Evolutionary conservation across 2,113 vertebrate species (phyloP), one percentile per base, ranked within the genome.

Genomic region (Triplophysa tibetana): DNA sequence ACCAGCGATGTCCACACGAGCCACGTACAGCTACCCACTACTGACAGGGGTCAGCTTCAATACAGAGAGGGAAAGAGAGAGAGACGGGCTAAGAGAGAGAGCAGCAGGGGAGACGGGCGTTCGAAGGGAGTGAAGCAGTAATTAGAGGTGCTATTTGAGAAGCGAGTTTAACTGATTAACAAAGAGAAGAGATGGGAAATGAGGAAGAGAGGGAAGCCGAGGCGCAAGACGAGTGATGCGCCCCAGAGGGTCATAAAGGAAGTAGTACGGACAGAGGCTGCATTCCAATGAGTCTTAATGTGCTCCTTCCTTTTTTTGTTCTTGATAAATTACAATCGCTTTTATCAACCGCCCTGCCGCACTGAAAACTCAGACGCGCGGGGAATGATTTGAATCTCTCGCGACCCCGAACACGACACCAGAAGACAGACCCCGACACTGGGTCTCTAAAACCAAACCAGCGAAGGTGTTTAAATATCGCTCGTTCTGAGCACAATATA

Each of bases 81-180:
- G 73, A 43, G 43, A 58, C 21, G 23, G 61, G 26, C 79, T 48
- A 38, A 38, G 43, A 73, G 66, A 79, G 79, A 78, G 74, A 82
- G 80, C 88, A 89, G 85, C 84, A 82, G 70, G 74, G 83, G 89
- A 90, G 87, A 90, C 84, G 86, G 89, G 85, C 89, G 90, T 90
- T 90, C 90, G 88, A 89, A 88, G 89, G 88, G 90, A 92, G 90
- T 77, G 84, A 88, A 90, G 90, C 86, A 90, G 91, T 94, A 93
- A 94, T 94, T 93, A 93, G 93, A 92, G 90, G 89, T 88, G 89
- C 87, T 94, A 92, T 93, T 94, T 94, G 93, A 93, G 92, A 92
- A 94, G 92, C 89, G 88, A 93, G 91, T 92, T 93, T 93, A 94
- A 93, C 92, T 93, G 93, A 94, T 94, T 94, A 93, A 93, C 91